Conservation (phyloP, 2,888 invertebrate species). For the Aleiodes alternator region DNA sequence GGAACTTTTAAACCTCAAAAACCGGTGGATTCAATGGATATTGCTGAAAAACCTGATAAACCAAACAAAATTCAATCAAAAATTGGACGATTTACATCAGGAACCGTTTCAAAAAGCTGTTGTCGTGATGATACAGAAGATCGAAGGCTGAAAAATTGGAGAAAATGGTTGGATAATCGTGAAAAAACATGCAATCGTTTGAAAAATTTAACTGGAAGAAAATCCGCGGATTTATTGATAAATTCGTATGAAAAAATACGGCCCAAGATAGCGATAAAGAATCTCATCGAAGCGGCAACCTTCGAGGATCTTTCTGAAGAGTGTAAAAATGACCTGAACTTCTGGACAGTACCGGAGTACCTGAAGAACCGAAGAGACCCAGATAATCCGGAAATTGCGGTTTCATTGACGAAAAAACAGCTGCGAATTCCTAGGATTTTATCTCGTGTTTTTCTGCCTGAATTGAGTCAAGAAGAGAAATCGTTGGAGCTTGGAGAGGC, state of each 20-base stretch:
- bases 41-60: constrained; percentile 62
- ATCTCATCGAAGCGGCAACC: constrained; percentile 72
- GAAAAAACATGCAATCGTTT: constrained; percentile 53
- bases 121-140: constrained; percentile 55
- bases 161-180: constrained; percentile 60
- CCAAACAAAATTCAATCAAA: constrained; percentile 38
- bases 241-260: constrained; percentile 62
- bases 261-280: constrained; percentile 56
- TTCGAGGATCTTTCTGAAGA: constrained; percentile 61
- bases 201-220: constrained; percentile 50
- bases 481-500: constrained; percentile 36
- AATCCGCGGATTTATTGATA: constrained; percentile 53
- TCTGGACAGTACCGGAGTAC: constrained; percentile 58
- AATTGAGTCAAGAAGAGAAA: constrained; percentile 60
- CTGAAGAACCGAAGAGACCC: constrained; percentile 51
- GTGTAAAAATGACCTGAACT: constrained; percentile 64
- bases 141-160: constrained; percentile 63
- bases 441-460: constrained; percentile 58
- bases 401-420: constrained; percentile 53
- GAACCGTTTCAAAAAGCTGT: constrained; percentile 40
- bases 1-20: constrained; percentile 15
- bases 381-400: constrained; percentile 54
- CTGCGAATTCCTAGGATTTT: constrained; percentile 52
- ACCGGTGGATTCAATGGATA: constrained; percentile 56
- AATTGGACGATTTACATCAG: not conserved